These are phyloP conservation scores for Cynocephalus volans DNA, from an alignment of 2,113 vertebrate species.

Conservation along the genomic window DNA sequence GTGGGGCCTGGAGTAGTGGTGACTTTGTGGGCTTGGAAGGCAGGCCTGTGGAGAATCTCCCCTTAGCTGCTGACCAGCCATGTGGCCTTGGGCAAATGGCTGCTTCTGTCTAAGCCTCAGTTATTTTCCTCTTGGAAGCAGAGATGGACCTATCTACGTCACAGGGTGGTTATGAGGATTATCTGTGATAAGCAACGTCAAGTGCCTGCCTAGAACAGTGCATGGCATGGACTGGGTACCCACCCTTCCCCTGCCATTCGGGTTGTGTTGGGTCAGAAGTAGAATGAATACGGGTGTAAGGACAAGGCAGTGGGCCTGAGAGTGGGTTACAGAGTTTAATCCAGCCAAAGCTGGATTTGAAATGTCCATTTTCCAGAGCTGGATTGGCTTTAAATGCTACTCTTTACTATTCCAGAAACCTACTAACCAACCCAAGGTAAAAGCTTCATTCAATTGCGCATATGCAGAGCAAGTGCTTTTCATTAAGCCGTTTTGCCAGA, in stretches of 20 bases:
- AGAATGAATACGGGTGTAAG: background rate
- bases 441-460: background rate
- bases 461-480: background rate
- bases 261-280: background rate
- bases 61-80: background rate
- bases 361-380: background rate
- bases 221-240: too few species aligned
- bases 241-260: background rate
- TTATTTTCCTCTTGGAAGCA: slow-evolving; percentile 48
- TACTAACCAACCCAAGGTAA: background rate
- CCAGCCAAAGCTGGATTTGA: background rate
- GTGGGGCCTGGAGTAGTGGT: background rate
- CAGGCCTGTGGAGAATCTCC: background rate
- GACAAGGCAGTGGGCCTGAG: background rate
- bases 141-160: background rate
- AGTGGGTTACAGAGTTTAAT: background rate
- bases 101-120: background rate
- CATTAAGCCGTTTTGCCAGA: background rate
- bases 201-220: background rate
- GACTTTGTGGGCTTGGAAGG: background rate
- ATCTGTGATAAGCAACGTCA: background rate
- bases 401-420: slow-evolving; percentile 8
- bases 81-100: background rate
- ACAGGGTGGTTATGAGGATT: background rate
- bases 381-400: slow-evolving; percentile 11